These are phyloP conservation scores for Hoplodrina blanda DNA, from an alignment of 2,888 invertebrate genomes.

Conservation along the genomic window DNA sequence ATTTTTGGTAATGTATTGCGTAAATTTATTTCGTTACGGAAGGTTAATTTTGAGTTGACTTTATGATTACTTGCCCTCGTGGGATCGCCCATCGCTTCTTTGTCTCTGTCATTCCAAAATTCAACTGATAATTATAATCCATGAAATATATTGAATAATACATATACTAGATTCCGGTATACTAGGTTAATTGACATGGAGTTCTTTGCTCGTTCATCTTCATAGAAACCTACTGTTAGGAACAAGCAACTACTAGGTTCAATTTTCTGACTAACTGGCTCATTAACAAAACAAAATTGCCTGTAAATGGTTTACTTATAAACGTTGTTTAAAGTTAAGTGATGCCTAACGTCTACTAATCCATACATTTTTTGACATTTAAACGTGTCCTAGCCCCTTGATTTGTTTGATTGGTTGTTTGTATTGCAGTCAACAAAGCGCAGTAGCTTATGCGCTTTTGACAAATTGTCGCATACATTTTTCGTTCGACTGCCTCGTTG, in stretches of 20 bases:
- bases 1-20: constrained; percentile 45
- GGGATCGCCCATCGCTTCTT: not conserved
- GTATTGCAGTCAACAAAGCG: too few species aligned
- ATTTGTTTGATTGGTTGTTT: too few species aligned
- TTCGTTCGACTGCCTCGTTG: too few species aligned
- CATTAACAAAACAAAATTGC: too few species aligned
- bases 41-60: constrained; percentile 17
- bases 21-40: constrained; percentile 18
- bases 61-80: constrained; percentile 4
- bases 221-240: too few species aligned
- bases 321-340: not conserved
- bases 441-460: too few species aligned
- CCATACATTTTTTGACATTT: not conserved
- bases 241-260: too few species aligned
- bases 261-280: too few species aligned
- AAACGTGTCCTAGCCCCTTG: too few species aligned
- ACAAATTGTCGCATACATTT: too few species aligned
- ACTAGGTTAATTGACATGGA: not conserved
- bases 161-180: not conserved
- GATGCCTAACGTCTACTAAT: not conserved
- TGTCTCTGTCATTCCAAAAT: not conserved
- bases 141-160: not conserved
- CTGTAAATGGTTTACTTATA: not conserved
- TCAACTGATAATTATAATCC: not conserved
- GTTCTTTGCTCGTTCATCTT: too few species aligned